Evolutionary conservation across 2,797 vertebrate species (phyloP).

Genomic region (Acrossocheilus wenchowensis): DNA sequence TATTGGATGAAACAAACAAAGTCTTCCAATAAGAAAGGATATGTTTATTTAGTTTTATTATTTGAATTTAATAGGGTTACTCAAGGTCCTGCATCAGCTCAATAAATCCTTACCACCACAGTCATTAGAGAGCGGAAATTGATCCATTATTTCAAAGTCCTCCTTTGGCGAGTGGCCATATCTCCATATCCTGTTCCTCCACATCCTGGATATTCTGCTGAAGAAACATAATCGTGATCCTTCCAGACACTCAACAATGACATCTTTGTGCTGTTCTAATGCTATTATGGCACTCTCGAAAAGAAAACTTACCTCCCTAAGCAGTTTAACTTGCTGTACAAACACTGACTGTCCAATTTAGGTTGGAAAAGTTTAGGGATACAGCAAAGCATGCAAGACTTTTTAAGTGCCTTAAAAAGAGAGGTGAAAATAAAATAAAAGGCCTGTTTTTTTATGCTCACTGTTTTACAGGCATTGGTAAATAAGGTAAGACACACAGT

Average conservation of each 20-base stretch:
- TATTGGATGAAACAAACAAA: conserved; percentile 24
- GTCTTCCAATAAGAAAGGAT: conserved; percentile 20
- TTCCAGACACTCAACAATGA: conserved; percentile 3
- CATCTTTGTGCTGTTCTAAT: conserved; percentile 37
- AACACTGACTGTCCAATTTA: conserved; percentile 63
- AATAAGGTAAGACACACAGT: neutral
- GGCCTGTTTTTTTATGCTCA: neutral
- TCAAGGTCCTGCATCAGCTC: conserved; percentile 15
- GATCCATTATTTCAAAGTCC: conserved; percentile 33
- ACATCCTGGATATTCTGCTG: conserved; percentile 23
- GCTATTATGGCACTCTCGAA: conserved; percentile 21
- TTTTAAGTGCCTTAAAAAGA: neutral
- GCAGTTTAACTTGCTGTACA: conserved; percentile 41
- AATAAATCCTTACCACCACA: conserved; percentile 31
- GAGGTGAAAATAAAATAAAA: conserved; percentile 10
- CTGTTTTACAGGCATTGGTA: conserved; percentile 13
- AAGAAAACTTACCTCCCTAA: conserved; percentile 5
- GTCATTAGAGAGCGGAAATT: conserved; percentile 40
- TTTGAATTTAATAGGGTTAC: conserved; percentile 1
- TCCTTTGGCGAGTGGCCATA: conserved; percentile 31
- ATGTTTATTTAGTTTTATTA: conserved; percentile 4
- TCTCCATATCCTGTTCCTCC: conserved; percentile 12
- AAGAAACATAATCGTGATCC: conserved; percentile 14
- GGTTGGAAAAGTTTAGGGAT: conserved; percentile 25
- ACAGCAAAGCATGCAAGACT: neutral